Conservation (phyloP, 2,888 invertebrate genomes). For the Palloptera scutellata region DNA sequence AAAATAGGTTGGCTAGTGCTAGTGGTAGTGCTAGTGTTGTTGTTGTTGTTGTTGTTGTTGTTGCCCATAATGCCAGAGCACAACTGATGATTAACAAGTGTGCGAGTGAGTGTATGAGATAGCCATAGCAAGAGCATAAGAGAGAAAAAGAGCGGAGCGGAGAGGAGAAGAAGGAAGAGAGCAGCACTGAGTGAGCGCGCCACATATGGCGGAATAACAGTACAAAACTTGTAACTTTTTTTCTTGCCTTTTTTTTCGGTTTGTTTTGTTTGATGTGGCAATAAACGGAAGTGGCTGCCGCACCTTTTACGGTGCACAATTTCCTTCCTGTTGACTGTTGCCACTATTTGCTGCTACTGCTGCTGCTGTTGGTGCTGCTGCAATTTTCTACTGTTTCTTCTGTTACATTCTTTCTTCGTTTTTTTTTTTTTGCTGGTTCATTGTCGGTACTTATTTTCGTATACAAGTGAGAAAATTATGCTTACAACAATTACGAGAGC, state of each 20-base stretch:
- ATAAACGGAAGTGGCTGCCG: slow-evolving; percentile 8
- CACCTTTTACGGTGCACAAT: neutral
- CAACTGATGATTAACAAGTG: neutral
- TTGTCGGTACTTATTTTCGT: neutral
- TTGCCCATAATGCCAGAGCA: neutral
- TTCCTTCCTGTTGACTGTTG: neutral
- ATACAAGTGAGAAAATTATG: slow-evolving; percentile 2
- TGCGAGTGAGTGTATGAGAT: neutral
- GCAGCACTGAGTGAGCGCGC: no score
- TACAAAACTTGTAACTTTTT: no score
- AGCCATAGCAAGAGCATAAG: no score
- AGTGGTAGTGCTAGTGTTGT: neutral
- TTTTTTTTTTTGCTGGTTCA: slow-evolving; percentile 1
- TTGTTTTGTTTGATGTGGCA: neutral
- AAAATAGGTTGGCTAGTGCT: neutral
- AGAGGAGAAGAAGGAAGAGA: no score
- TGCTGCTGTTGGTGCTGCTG: no score
- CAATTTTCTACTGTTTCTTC: neutral
- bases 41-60: neutral
- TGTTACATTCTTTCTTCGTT: neutral
- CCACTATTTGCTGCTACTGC: neutral
- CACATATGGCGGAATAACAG: no score
- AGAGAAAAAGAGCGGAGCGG: no score
- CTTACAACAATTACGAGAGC: neutral
- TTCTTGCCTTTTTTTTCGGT: no score